Base-by-base conservation (phyloP, 2,888 invertebrate species). In the Myathropa florea region DNA sequence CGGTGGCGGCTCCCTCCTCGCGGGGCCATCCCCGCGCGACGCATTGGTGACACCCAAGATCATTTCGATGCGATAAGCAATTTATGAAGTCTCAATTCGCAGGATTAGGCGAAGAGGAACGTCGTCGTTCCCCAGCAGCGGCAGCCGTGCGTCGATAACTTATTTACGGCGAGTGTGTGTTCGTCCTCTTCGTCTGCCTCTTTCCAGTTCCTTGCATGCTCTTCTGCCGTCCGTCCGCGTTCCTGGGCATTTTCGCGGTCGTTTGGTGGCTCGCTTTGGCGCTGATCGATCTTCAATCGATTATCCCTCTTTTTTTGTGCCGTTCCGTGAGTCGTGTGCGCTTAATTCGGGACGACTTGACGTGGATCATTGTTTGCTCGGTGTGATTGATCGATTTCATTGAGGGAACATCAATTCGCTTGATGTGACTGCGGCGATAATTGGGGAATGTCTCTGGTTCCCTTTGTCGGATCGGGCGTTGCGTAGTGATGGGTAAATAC, bases 311-410 rank as follows among this genome's bases (percentile, higher is more conserved):
- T 61, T 4, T 30, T n/a, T 10, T 61, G n/a, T 10, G 30, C 33
- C 26, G 21, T 60, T 36, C 28, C 21, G 7, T 18, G 6, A 18
- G 46, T 7, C 46, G n/a, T n/a, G n/a, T 46, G 18, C 46, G 46
- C 46, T 46, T 46, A 46, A 33, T 18, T 2, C 6, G n/a, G 3
- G 18, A 68, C 60, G 67, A 28, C 68, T 53, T 77, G 77, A 77
- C 67, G 53, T 68, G 68, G 68, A 77, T 77, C 67, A 78, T 72
- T 83, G 72, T 46, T 18, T 18, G 18, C 46, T n/a, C n/a, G 46
- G n/a, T 71, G 71, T 82, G 71, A 76, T 71, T 82, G 82, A 82
- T 82, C 77, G 77, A 71, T 82, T 71, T 77, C 46, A 77, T 71
- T 57, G 60, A n/a, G n/a, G n/a, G 28, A 53, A 36, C 36, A 75